Conservation (phyloP, 2,888 invertebrate genomes). For the Lordiphosa fenestrarum region DNA sequence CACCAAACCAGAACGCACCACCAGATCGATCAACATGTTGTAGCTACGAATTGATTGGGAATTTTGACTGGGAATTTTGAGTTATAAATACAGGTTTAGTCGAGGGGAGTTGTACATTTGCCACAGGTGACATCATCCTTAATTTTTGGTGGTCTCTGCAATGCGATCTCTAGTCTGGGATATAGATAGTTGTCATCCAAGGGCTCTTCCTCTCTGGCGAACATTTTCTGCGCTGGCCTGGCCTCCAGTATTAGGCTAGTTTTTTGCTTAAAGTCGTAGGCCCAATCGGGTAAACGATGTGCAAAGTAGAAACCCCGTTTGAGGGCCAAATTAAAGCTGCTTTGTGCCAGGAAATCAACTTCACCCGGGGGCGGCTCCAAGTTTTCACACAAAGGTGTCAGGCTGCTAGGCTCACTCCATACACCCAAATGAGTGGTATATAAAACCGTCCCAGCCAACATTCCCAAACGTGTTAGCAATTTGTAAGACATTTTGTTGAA, state of each 20-base stretch:
- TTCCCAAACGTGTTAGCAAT: conserved; percentile 31
- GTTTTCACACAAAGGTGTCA: not conserved
- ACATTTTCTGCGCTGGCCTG: not conserved
- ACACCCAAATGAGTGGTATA: conserved; percentile 22
- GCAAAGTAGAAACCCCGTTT: conserved; percentile 33
- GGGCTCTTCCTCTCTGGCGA: not conserved
- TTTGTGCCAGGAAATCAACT: conserved; percentile 10
- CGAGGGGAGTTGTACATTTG: conserved; percentile 21
- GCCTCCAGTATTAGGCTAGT: conserved; percentile 27
- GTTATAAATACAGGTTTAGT: conserved; percentile 13
- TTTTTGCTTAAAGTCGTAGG: conserved; percentile 16
- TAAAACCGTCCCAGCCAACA: conserved; percentile 19
- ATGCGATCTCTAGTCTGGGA: not conserved
- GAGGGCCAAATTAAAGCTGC: conserved; percentile 30
- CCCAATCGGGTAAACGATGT: conserved; percentile 44
- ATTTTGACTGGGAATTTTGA: conserved; percentile 29
- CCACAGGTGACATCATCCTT: conserved; percentile 54
- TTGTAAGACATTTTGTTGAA: conserved; percentile 21
- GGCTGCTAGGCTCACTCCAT: conserved; percentile 14
- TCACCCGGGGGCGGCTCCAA: not conserved
- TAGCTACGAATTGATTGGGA: conserved; percentile 7
- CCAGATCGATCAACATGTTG: conserved; percentile 39
- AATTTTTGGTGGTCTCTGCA: conserved; percentile 33
- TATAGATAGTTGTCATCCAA: not conserved
- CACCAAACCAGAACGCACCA: conserved; percentile 49